Base-by-base conservation (phyloP, 2,797 vertebrate genomes). In the Sebastes trivittatus region DNA sequence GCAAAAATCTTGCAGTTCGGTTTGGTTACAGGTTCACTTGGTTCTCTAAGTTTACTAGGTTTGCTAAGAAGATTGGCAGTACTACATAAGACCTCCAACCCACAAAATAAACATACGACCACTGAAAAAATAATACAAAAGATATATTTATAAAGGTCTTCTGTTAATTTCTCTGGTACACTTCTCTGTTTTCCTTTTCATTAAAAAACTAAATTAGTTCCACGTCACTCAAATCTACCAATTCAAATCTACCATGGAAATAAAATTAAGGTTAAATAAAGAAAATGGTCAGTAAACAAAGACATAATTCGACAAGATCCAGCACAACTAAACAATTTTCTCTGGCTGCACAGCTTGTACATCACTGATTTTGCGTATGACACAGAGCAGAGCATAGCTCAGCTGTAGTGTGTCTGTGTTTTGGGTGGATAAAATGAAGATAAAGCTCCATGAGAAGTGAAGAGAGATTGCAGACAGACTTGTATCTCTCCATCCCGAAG, bases 371-470 rank as follows among this genome's bases (percentile, higher is more conserved):
- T 58, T 72, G 60, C 6, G 16, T 46, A 68, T 80, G 73, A 88
- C 49, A 66, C 29, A 60, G 59, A 83, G 8, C 74, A 84, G 82
- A 81, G 75, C 78, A 20, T 0, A 52, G 46, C 46, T 74, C 65
- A 60, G 65, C 61, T 49, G 80, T 9, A 29, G 59, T 13, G 2
- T 34, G 25, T 54, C 42, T 88, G 75, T 85, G 54, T 65, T 77
- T 52, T 72, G 55, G 46, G 46, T 69, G 81, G 78, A 72, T 38
- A 55, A 30, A 56, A 16, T 13, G 6, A 11, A 81, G 75, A 81
- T 85, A 78, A 77, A 75, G 62, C 66, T 54, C 38, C 67, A 42
- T 63, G 80, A 84, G 84, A 83, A 71, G 32, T 59, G 59, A 34
- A 52, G 61, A 77, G 58, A 80, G 42, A 81, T 71, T 74, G 20